Conservation (phyloP, 1,140 invertebrate species). For the Atta cephalotes region DNA sequence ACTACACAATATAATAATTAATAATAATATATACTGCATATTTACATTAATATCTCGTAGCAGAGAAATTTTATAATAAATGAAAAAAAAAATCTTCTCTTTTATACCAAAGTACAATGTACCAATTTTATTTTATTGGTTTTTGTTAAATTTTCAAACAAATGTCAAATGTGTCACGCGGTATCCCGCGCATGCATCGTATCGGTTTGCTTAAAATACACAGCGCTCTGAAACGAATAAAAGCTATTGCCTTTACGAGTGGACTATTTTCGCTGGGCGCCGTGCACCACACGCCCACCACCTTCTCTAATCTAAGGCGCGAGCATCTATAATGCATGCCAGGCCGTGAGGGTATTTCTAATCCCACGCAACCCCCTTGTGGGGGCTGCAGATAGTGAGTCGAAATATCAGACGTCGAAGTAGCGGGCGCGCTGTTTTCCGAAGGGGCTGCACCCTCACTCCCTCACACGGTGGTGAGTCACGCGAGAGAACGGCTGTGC, state of each 20-base stretch:
- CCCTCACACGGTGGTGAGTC: conserved; percentile 58
- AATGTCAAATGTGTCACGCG: neutral
- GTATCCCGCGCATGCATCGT: conserved; percentile 41
- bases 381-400: conserved; percentile 28
- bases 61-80: neutral
- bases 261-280: conserved; percentile 64
- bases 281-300: conserved; percentile 41
- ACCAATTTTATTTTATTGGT: neutral
- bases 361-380: conserved; percentile 50
- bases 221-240: conserved; percentile 33
- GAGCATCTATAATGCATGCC: conserved; percentile 74
- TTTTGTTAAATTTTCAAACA: neutral
- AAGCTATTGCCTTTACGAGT: conserved; percentile 67
- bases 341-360: conserved; percentile 70
- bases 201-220: conserved; percentile 45
- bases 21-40: neutral
- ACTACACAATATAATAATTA: neutral
- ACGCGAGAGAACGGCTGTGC: conserved; percentile 66
- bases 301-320: conserved; percentile 66
- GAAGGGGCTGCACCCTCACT: conserved; percentile 51
- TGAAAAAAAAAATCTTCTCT: neutral
- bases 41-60: neutral
- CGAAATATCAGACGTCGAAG: conserved; percentile 70
- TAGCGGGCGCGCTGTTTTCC: conserved; percentile 59
- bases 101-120: neutral